A percentile compares a stretch with the other conserved stretches of the same genome.
These are phyloP conservation scores for Burhinus bistriatus DNA, from an alignment of 2,113 vertebrate species.

Conservation along the genomic window DNA sequence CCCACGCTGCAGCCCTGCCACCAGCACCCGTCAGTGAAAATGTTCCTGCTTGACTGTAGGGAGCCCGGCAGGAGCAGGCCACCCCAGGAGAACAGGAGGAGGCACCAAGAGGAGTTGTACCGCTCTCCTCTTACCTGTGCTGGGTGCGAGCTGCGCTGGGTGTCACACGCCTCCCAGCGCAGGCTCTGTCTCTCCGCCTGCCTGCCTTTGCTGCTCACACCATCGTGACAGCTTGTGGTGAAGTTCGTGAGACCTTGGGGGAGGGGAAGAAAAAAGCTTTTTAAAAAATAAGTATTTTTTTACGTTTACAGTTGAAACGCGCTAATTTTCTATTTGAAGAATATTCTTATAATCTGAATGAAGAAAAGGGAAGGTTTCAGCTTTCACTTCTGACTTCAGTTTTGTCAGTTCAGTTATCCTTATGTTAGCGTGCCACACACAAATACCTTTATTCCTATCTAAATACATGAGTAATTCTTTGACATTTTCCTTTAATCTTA, in stretches of 20 bases:
- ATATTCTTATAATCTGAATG: not conserved
- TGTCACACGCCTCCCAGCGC: not conserved
- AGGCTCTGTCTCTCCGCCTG: not conserved
- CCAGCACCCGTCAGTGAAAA: fast-evolving
- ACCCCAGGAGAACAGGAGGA: not conserved
- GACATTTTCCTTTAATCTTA: not conserved
- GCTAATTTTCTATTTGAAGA: not conserved
- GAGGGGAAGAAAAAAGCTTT: not conserved
- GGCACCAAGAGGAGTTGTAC: not conserved
- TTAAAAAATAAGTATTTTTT: not conserved
- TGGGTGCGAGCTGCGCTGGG: fast-evolving
- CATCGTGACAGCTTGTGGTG: fast-evolving
- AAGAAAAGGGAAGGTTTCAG: not conserved
- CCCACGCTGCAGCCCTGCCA: not conserved
- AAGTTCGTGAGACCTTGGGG: not conserved
- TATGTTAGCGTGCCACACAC: not conserved
- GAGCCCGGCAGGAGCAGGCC: fast-evolving
- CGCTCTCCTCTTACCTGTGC: fast-evolving
- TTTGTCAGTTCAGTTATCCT: not conserved
- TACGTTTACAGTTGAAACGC: not conserved
- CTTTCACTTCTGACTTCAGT: not conserved
- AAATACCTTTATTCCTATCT: not conserved
- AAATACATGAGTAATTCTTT: not conserved
- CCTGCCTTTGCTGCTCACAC: fast-evolving
- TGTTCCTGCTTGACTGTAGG: fast-evolving